phyloP scores from a whole-genome alignment of 2,797 vertebrate genomes.

The Scolopax rusticola region DNA sequence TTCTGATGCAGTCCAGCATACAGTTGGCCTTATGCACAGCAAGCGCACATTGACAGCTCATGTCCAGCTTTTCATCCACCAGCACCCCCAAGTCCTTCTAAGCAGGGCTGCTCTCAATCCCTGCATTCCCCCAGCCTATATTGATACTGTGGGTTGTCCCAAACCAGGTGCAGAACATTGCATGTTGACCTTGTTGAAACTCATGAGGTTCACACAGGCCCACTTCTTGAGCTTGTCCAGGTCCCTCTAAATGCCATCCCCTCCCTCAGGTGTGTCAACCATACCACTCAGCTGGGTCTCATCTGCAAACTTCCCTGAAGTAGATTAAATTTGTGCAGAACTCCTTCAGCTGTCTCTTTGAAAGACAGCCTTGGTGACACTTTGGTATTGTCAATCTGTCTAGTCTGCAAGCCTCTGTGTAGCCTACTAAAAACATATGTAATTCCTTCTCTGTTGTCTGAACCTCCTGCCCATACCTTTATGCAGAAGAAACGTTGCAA shows the following conservation, averaged over 20 bases:
- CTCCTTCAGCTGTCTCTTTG: background rate
- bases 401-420: background rate
- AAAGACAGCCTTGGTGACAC: background rate
- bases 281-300: background rate
- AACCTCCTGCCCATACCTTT: background rate
- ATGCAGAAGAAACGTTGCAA: background rate
- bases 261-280: background rate
- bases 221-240: background rate
- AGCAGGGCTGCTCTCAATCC: background rate
- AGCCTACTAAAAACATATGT: background rate
- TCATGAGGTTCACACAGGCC: background rate
- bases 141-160: background rate
- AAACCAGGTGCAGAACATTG: background rate
- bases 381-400: background rate
- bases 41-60: accelerated
- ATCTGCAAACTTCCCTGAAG: background rate
- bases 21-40: accelerated
- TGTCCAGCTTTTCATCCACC: background rate
- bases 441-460: background rate
- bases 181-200: background rate
- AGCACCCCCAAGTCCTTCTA: background rate
- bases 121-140: background rate
- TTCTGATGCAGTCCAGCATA: background rate
- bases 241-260: background rate
- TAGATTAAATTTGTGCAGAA: background rate